A percentile compares a stretch with the other conserved stretches of the same genome.
phyloP scores from a whole-genome alignment of 1,140 invertebrate genomes.

The Camponotus floridanus region DNA sequence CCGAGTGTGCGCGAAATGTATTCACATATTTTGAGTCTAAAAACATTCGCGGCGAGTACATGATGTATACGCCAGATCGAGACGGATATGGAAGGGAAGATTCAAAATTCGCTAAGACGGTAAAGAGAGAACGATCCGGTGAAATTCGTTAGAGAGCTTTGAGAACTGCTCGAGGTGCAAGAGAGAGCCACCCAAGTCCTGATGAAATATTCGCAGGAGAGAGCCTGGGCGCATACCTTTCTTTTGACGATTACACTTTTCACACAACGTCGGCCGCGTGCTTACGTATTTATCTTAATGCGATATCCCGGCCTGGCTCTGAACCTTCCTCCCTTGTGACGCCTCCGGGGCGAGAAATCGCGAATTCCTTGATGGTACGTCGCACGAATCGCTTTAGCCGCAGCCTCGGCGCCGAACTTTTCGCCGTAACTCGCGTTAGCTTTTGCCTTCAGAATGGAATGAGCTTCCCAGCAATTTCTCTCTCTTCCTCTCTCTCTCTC shows the following conservation, averaged over 20 bases:
- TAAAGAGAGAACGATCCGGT: background rate
- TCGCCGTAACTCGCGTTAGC: conserved; percentile 68
- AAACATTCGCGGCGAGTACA: background rate
- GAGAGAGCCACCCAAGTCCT: conserved; percentile 1
- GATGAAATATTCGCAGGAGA: conserved; percentile 24
- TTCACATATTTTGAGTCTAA: conserved; percentile 17
- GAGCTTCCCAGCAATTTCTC: conserved; percentile 53
- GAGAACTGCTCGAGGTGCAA: background rate
- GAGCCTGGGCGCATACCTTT: conserved; percentile 5
- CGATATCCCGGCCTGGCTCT: conserved; percentile 38
- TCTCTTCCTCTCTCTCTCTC: conserved; percentile 10
- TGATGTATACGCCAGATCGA: background rate
- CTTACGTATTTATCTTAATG: conserved; percentile 73
- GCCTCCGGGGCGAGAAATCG: conserved; percentile 63
- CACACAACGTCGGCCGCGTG: conserved; percentile 47
- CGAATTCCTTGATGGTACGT: conserved; percentile 65
- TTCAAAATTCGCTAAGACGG: background rate
- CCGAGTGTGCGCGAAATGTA: background rate
- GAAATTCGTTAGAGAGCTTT: conserved; percentile 26
- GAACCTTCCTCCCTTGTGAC: conserved; percentile 49
- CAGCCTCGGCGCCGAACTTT: conserved; percentile 58
- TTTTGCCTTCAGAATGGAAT: conserved; percentile 60
- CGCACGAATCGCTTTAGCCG: conserved; percentile 72
- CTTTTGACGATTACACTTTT: conserved; percentile 64
- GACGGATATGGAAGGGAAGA: background rate